Evolutionary conservation across 2,888 invertebrate species (phyloP).

Genomic region (Cabera pusaria): DNA sequence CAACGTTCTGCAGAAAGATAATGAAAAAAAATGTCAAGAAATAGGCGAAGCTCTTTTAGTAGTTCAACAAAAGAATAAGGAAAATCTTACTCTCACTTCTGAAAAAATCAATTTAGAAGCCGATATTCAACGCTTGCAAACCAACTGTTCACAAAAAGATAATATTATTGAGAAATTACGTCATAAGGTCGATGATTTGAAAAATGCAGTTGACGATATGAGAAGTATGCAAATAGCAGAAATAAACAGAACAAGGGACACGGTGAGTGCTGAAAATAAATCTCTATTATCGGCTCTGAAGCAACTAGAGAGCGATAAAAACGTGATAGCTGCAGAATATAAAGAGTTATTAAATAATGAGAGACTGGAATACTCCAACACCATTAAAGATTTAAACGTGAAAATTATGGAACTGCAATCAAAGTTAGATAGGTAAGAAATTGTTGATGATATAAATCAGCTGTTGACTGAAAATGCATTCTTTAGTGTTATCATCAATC

Average conservation of each 20-base stretch:
- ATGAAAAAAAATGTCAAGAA: conserved; percentile 52
- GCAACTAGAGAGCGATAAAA: conserved; percentile 71
- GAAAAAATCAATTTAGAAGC: conserved; percentile 59
- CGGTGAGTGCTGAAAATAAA: conserved; percentile 68
- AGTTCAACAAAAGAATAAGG: conserved; percentile 58
- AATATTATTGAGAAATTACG: conserved; percentile 45
- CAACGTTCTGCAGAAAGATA: conserved; percentile 40
- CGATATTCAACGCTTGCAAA: conserved; percentile 52
- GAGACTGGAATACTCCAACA: conserved; percentile 68
- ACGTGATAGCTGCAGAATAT: conserved; percentile 67
- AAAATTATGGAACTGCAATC: conserved; percentile 59
- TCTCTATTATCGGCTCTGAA: conserved; percentile 60
- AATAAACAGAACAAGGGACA: conserved; percentile 45
- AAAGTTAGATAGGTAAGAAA: conserved; percentile 61
- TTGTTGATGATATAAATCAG: no score
- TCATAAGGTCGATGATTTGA: conserved; percentile 44
- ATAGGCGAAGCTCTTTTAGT: conserved; percentile 56
- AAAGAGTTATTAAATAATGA: conserved; percentile 77
- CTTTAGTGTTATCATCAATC: conserved; percentile 38
- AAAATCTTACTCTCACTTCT: conserved; percentile 55
- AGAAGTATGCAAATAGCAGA: conserved; percentile 44
- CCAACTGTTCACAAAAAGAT: conserved; percentile 56
- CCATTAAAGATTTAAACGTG: conserved; percentile 54
- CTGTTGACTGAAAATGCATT: background rate
- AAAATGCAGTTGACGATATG: conserved; percentile 44